Percentiles rank a stretch among this genome's conserved stretches.
Evolutionary conservation across 2,888 invertebrate genomes (phyloP).

Genomic region (Eledona agricola): DNA sequence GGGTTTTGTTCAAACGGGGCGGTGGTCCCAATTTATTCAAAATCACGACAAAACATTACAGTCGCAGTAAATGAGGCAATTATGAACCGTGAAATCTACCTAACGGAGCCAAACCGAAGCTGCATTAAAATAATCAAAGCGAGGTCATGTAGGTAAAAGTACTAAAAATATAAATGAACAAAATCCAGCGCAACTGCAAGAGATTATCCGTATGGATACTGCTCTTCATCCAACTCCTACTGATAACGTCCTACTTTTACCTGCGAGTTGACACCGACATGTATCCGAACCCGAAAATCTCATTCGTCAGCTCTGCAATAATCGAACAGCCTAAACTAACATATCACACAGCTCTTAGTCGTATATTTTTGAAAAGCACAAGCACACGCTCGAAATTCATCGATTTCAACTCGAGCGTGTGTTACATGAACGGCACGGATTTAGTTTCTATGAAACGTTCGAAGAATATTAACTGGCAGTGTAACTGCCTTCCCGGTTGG

Average conservation of each 20-base stretch:
- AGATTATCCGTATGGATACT: conserved; percentile 58
- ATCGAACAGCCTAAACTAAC: conserved; percentile 43
- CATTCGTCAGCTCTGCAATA: conserved; percentile 37
- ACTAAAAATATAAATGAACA: conserved; percentile 50
- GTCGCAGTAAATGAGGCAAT: conserved; percentile 21
- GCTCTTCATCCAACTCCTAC: conserved; percentile 55
- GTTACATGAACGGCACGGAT: conserved; percentile 61
- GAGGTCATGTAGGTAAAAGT: conserved; percentile 49
- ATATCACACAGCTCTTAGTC: conserved; percentile 54
- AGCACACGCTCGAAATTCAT: conserved; percentile 52
- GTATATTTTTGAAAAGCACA: conserved; percentile 47
- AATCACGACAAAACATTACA: conserved; percentile 20
- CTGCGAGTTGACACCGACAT: conserved; percentile 46
- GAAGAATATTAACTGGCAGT: conserved; percentile 61
- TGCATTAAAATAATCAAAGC: conserved; percentile 30
- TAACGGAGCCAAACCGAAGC: neutral
- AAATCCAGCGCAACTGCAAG: conserved; percentile 52
- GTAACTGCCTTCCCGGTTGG: conserved; percentile 70
- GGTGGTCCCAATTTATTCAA: conserved; percentile 40
- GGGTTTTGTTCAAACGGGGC: conserved; percentile 42
- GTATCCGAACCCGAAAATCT: conserved; percentile 36
- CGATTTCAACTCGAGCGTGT: conserved; percentile 61
- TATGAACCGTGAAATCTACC: conserved; percentile 25
- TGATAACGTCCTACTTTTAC: conserved; percentile 57
- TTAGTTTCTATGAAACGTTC: conserved; percentile 56